Conservation (phyloP, 2,888 invertebrate species). For the Pterobdella sp. region DNA sequence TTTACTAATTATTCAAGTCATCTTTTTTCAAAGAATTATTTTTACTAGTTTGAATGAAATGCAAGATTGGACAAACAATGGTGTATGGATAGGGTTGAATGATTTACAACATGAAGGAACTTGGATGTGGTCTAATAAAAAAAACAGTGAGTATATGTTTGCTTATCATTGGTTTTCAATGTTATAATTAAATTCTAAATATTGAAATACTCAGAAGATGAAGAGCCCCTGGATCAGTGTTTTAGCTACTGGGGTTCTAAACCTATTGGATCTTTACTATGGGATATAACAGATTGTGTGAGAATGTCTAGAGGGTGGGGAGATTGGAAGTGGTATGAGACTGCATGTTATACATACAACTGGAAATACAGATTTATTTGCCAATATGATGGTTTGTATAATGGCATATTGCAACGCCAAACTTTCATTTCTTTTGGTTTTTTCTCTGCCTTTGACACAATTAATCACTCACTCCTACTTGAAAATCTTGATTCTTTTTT, state of each 20-base stretch:
- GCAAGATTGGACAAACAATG: conserved; percentile 40
- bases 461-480: too few species aligned
- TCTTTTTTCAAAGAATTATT: neutral
- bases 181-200: neutral
- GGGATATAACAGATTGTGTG: conserved; percentile 34
- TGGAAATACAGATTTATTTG: conserved; percentile 38
- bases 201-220: neutral
- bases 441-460: too few species aligned
- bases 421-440: too few species aligned
- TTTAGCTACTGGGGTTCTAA: neutral
- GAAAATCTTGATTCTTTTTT: too few species aligned
- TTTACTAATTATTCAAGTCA: conserved; percentile 24
- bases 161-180: neutral
- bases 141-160: conserved; percentile 6
- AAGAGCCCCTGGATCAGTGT: neutral
- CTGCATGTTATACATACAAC: conserved; percentile 31
- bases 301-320: conserved; percentile 34
- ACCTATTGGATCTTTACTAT: neutral
- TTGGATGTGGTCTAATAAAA: conserved; percentile 42
- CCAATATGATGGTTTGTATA: conserved; percentile 26
- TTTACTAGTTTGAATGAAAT: neutral
- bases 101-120: conserved; percentile 40
- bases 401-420: too few species aligned
- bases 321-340: conserved; percentile 38
- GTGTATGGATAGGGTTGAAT: conserved; percentile 46